A percentile compares a stretch with the other conserved stretches of the same genome.
phyloP scores from a whole-genome alignment of 2,797 vertebrate species.

The Crypturellus tataupa region DNA sequence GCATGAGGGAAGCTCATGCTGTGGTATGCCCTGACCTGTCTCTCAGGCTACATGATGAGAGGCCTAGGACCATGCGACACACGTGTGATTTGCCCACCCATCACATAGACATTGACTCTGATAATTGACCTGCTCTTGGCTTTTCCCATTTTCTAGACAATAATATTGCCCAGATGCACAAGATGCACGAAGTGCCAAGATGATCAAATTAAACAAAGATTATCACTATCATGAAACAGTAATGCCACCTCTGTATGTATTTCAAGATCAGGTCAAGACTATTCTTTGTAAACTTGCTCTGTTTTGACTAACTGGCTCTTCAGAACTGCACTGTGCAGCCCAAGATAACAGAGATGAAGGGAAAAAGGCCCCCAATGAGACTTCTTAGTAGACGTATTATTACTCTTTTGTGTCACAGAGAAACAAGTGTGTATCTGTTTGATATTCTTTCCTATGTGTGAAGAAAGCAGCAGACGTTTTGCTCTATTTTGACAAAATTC shows the following conservation, averaged over 20 bases:
- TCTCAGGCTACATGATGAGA: not conserved
- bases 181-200: not conserved
- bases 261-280: not conserved
- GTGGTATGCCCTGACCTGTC: not conserved
- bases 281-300: not conserved
- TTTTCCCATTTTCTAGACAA: not conserved
- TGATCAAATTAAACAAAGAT: not conserved
- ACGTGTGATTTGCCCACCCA: not conserved
- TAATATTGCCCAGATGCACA: too few species aligned
- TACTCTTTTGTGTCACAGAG: not conserved
- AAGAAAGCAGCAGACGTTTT: not conserved
- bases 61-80: accelerated
- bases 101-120: not conserved
- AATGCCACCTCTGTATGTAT: not conserved
- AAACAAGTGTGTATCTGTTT: not conserved
- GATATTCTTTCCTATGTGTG: not conserved
- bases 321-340: not conserved
- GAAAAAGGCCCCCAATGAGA: not conserved
- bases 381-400: not conserved
- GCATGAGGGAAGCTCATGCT: not conserved
- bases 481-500: not conserved
- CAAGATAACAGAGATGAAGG: not conserved
- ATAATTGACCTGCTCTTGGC: not conserved
- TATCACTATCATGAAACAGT: not conserved
- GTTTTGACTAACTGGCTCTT: not conserved